Evolutionary conservation across 2,113 vertebrate species (phyloP).

Genomic region (Scatophagus argus): DNA sequence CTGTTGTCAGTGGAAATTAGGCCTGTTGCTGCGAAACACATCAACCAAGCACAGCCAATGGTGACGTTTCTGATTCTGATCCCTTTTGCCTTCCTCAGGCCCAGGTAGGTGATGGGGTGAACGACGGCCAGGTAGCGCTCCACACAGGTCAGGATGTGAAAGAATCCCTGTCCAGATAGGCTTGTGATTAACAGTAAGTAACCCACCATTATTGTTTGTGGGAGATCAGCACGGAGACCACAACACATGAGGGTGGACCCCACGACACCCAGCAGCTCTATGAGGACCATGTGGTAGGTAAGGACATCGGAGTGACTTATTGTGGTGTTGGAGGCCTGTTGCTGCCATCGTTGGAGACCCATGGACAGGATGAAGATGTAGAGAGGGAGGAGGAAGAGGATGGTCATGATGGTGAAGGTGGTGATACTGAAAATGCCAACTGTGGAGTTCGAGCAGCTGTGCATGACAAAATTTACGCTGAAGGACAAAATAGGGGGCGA

Average conservation of each 20-base stretch:
- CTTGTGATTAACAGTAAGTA: accelerated
- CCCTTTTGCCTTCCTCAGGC: neutral
- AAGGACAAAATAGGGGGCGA: no score
- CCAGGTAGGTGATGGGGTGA: slow-evolving; percentile 40
- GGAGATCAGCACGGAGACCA: accelerated
- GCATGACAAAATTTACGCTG: accelerated
- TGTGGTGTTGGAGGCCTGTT: accelerated
- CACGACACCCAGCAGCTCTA: neutral
- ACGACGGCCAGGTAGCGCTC: slow-evolving; percentile 50
- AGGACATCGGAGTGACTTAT: slow-evolving; percentile 7
- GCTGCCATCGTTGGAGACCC: neutral
- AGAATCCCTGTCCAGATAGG: accelerated
- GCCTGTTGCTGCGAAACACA: accelerated
- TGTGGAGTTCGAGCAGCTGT: neutral
- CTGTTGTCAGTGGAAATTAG: no score
- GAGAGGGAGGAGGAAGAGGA: slow-evolving; percentile 24
- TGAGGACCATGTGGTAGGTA: slow-evolving; percentile 30
- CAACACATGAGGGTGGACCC: accelerated
- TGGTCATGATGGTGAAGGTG: neutral
- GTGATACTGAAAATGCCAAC: accelerated
- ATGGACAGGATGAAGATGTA: slow-evolving; percentile 6
- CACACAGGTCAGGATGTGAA: slow-evolving; percentile 38
- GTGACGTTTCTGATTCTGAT: slow-evolving; percentile 12
- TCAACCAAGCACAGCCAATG: slow-evolving; percentile 14
- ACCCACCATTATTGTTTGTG: accelerated